Evolutionary conservation across 2,888 invertebrate species (phyloP).

Genomic region (Drosophila rubida): DNA sequence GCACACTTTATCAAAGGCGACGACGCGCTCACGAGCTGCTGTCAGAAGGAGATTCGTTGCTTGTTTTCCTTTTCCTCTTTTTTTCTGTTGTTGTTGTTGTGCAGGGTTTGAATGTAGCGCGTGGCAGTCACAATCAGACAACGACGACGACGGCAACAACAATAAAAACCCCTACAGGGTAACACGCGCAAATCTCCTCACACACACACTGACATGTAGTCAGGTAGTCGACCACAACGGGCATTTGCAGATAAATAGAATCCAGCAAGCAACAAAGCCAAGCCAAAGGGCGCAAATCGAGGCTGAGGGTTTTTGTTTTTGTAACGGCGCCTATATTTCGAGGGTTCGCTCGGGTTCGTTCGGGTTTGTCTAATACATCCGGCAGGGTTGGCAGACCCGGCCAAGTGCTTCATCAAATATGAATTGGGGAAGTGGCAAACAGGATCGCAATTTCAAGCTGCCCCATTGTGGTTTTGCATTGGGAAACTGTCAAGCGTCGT

Average conservation of each 20-base stretch:
- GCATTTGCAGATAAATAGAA: conserved; percentile 49
- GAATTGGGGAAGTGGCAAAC: conserved; percentile 42
- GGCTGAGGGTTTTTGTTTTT: conserved; percentile 21
- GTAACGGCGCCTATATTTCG: conserved; percentile 44
- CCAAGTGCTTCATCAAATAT: conserved; percentile 75
- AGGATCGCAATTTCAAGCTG: conserved; percentile 15
- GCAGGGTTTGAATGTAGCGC: conserved; percentile 36
- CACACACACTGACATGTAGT: conserved; percentile 23
- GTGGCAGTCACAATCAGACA: conserved; percentile 52
- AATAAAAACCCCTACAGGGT: conserved; percentile 33
- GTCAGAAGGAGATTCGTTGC: conserved; percentile 32
- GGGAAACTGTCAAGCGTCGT: conserved; percentile 17
- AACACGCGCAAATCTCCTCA: conserved; percentile 50
- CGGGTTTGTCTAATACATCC: conserved; percentile 53
- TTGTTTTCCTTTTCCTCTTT: neutral
- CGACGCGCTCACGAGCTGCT: conserved; percentile 56
- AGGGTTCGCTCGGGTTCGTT: neutral
- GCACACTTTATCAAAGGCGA: conserved; percentile 73
- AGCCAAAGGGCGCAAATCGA: conserved; percentile 14
- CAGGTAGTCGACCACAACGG: conserved; percentile 53
- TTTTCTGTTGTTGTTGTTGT: too few species aligned
- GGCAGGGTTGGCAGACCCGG: conserved; percentile 31
- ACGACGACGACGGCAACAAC: conserved; percentile 24
- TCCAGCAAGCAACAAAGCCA: neutral
- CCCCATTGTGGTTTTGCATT: conserved; percentile 37